These are phyloP conservation scores for Sitobion miscanthi DNA, from an alignment of 1,140 invertebrate species.

Conservation along the genomic window DNA sequence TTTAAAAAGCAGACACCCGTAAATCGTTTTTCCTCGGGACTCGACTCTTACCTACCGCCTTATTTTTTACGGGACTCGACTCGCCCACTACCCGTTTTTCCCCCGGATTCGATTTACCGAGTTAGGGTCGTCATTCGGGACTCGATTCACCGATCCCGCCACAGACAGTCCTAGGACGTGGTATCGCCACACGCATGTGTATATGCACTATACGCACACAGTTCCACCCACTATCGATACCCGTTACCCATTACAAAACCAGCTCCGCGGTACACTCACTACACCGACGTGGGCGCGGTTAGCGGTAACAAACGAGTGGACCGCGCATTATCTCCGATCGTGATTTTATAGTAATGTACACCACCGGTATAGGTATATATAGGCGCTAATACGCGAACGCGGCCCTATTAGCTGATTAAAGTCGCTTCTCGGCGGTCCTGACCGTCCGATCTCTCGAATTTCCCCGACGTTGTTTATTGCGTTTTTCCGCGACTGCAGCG, in stretches of 20 bases:
- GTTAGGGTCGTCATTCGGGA: too few relatives aligned
- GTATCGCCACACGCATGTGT: too few relatives aligned
- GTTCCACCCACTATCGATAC: neutral
- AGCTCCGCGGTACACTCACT: neutral
- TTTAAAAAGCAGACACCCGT: too few relatives aligned
- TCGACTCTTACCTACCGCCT: too few relatives aligned
- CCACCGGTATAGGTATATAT: too few relatives aligned
- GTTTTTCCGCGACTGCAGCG: neutral
- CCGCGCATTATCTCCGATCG: neutral
- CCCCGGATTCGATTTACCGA: too few relatives aligned
- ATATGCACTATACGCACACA: neutral
- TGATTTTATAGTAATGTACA: neutral
- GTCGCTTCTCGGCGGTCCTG: neutral
- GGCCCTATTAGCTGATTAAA: constrained; percentile 11
- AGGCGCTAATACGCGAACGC: neutral
- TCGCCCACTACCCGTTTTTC: too few relatives aligned
- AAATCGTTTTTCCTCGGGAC: too few relatives aligned
- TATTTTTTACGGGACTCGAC: too few relatives aligned
- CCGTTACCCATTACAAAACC: neutral
- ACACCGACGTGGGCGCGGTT: neutral
- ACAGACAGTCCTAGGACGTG: too few relatives aligned
- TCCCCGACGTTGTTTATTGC: neutral
- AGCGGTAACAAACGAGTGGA: neutral
- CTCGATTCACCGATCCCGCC: too few relatives aligned
- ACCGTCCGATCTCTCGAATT: neutral